Base-by-base conservation (phyloP, 2,888 invertebrate genomes). In the Melinaea menophilus region DNA sequence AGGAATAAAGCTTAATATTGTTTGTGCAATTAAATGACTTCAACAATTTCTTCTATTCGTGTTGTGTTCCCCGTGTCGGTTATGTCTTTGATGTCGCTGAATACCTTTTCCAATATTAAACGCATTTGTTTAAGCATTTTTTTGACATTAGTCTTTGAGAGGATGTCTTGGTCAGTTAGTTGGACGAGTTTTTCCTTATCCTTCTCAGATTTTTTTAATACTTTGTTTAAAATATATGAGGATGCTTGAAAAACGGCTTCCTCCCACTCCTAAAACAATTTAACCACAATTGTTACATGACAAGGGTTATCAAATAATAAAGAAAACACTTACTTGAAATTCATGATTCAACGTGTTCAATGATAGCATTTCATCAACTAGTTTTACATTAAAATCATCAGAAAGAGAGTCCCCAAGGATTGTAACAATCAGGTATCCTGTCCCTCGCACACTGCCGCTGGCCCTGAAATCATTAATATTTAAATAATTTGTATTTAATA, bases 211-310 rank as follows among this genome's bases (percentile, higher is more conserved):
- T 94, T 95, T 56, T 93, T 92, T 34, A 94, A 86, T 5, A 89
- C 79, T 12, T 93, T 94, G 67, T 94, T 91, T 37, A 95, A 79
- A 48, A 96, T 85, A 74, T 93, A 93, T 12, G 93, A 92, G 55
- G 95, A 80, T 0, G 93, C 91, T 64, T 93, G 93, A 71, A 95
- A 94, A 2, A 94, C 92, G 3, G 93, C 90, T 81, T 96, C 96
- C 79, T 96, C 95, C 96, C 96, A 96, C 75, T 94, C 94, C 95
- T 96, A 58, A 82, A 79, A 61, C 41, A 37, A 56, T 59, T 11
- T 35, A n/a, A 46, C 37, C 54, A 11, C 54, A 3, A 59, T 9
- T 13, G 22, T n/a, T 3, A n/a, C 4, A 22, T 51, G 1, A 51
- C 0, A 5, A 7, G 7, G 22, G 1, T 22, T 22, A 22, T 22